These are phyloP conservation scores for Staurois parvus DNA, from an alignment of 2,797 vertebrate genomes.

Conservation along the genomic window DNA sequence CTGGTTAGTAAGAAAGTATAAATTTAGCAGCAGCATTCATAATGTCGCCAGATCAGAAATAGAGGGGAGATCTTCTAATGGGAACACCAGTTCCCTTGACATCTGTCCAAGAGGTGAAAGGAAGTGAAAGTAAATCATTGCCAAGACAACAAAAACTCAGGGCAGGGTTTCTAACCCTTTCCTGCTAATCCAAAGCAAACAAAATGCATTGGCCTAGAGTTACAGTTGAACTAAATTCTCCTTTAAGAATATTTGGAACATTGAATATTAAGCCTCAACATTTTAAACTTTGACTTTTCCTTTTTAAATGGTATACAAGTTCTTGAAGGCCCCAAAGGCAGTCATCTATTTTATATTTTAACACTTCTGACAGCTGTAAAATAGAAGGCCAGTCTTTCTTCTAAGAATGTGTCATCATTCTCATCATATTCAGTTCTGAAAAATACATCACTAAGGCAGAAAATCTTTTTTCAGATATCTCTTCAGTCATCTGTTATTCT, in stretches of 20 bases:
- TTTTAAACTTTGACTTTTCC: constrained; percentile 33
- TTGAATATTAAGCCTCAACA: background rate
- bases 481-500: background rate
- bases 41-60: no score
- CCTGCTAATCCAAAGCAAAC: no score
- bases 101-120: no score
- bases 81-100: no score
- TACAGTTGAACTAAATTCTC: no score
- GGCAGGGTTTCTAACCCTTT: no score
- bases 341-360: constrained; percentile 43
- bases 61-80: no score
- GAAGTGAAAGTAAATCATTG: no score
- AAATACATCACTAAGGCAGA: constrained; percentile 18
- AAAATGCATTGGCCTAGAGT: no score
- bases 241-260: background rate
- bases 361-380: constrained; percentile 47
- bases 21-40: no score
- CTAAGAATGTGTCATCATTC: constrained; percentile 7
- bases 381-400: constrained; percentile 25
- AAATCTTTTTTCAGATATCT: background rate
- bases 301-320: constrained; percentile 32
- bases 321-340: constrained; percentile 44
- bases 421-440: constrained; percentile 21
- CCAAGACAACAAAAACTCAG: no score
- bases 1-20: no score